A percentile compares a stretch with the other conserved stretches of the same genome.
These are phyloP conservation scores for Thera britannica DNA, from an alignment of 2,888 invertebrate species.

Conservation along the genomic window DNA sequence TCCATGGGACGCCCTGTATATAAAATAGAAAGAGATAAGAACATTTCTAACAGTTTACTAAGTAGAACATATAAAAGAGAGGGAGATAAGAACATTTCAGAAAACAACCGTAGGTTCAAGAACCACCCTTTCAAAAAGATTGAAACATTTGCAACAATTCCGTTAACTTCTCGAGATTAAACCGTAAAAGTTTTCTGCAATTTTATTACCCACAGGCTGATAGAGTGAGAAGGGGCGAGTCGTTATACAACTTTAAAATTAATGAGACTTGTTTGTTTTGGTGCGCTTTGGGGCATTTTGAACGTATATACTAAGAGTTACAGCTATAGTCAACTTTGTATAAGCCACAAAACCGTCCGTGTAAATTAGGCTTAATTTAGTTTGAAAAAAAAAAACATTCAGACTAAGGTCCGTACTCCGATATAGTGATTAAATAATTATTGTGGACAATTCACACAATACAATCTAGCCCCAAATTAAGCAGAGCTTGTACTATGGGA, in stretches of 20 bases:
- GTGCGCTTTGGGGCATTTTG: conserved; percentile 32
- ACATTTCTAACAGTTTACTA: no score
- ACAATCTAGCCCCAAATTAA: no score
- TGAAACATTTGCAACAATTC: conserved; percentile 16
- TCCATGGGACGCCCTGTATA: no score
- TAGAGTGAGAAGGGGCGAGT: conserved; percentile 45
- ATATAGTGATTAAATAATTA: no score
- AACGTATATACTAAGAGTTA: conserved; percentile 12
- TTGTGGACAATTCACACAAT: no score
- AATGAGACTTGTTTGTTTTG: conserved; percentile 48
- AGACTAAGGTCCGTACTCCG: no score
- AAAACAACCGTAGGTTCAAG: neutral
- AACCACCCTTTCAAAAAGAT: conserved; percentile 8
- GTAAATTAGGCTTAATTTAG: no score
- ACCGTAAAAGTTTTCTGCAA: conserved; percentile 41
- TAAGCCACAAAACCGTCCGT: neutral
- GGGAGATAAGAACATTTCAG: neutral
- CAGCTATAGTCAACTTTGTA: neutral
- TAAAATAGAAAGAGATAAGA: no score
- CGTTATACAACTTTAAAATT: conserved; percentile 44
- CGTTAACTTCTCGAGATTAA: conserved; percentile 36
- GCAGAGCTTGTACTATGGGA: no score
- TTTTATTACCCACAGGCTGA: conserved; percentile 44
- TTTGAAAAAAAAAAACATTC: no score
- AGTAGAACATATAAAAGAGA: no score